Evolutionary conservation across 35 echinoderm and acorn worm genomes (phyloP).

Genomic region (Anneissia japonica): DNA sequence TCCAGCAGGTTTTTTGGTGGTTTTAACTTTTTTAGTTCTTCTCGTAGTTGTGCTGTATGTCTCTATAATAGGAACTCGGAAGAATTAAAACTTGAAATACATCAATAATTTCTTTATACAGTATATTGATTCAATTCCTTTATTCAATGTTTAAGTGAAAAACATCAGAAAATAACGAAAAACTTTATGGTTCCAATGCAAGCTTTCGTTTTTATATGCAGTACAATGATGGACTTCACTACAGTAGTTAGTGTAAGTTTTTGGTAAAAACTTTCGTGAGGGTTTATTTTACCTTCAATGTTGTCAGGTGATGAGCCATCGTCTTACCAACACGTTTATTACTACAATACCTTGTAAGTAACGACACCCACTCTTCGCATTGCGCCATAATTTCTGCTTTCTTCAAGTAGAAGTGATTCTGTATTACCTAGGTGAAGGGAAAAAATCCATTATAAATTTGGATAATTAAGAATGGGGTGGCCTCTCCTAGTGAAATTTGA

Average conservation of each 20-base stretch:
- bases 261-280: no score
- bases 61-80: constrained; percentile 59
- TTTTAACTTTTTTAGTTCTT: constrained; percentile 78
- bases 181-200: no score
- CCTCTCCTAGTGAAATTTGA: no score
- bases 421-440: constrained; percentile 93
- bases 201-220: no score
- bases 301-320: constrained; percentile 80
- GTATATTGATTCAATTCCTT: not conserved
- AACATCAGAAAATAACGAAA: no score
- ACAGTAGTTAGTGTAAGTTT: no score
- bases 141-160: no score
- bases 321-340: constrained; percentile 90
- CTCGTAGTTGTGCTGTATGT: constrained; percentile 85
- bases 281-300: constrained; percentile 93
- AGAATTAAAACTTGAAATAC: no score
- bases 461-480: no score
- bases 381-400: constrained; percentile 71
- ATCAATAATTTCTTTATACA: no score
- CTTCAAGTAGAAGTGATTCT: constrained; percentile 97
- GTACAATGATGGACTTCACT: no score
- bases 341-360: constrained; percentile 63
- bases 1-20: constrained; percentile 42
- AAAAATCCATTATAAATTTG: no score
- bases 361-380: constrained; percentile 87